Conservation (phyloP, 2,888 invertebrate genomes). For the Lathronympha strigana region DNA sequence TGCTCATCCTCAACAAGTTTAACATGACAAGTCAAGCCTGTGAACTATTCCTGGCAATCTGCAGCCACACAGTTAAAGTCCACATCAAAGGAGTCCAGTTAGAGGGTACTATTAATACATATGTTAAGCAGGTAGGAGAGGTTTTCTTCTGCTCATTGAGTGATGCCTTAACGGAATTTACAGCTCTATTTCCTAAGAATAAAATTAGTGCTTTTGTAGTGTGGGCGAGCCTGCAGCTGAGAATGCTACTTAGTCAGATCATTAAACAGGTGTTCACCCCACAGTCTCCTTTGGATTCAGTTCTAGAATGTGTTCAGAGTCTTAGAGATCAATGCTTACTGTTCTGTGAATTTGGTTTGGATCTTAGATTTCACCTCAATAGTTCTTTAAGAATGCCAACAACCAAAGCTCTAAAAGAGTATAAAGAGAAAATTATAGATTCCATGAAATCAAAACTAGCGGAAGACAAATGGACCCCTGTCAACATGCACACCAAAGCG, state of each 20-base stretch:
- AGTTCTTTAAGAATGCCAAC: constrained; percentile 91
- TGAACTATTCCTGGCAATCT: constrained; percentile 91
- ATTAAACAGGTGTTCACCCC: constrained; percentile 95
- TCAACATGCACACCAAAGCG: constrained; percentile 90
- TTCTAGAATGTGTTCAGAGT: constrained; percentile 93
- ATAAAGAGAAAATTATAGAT: constrained; percentile 92
- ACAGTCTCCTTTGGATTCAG: constrained; percentile 92
- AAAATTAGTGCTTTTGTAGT: constrained; percentile 89
- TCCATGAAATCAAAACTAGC: constrained; percentile 89
- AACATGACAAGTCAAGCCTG: constrained; percentile 88
- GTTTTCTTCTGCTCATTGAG: constrained; percentile 93
- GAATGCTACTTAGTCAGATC: constrained; percentile 91
- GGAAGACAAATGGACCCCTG: constrained; percentile 94
- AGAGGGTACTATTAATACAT: constrained; percentile 91
- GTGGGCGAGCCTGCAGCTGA: constrained; percentile 94
- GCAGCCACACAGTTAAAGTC: constrained; percentile 91
- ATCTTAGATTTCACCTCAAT: constrained; percentile 96
- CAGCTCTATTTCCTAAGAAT: constrained; percentile 91
- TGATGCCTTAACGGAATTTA: constrained; percentile 86
- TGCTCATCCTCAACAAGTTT: constrained; percentile 92
- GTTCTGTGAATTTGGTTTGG: constrained; percentile 90
- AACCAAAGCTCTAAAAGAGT: constrained; percentile 89
- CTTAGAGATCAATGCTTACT: constrained; percentile 88
- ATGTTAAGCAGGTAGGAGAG: constrained; percentile 91
- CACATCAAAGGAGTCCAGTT: constrained; percentile 91